Base-by-base conservation (phyloP, 1,140 invertebrate species). In the Holcopasites calliopsidis region DNA sequence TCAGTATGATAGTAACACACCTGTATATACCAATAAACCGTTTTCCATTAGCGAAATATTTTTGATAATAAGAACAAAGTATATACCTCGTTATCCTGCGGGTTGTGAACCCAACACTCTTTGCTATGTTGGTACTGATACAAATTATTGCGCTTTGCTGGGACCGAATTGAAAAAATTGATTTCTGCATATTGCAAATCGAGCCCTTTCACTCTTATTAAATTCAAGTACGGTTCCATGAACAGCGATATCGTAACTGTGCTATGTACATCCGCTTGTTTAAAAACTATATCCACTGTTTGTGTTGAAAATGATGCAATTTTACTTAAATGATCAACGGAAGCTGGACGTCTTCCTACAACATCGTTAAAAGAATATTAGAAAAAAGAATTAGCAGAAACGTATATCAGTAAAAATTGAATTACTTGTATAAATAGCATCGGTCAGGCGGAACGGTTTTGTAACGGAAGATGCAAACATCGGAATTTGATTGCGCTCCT, bases 401-500 rank as follows among this genome's bases (percentile, higher is more conserved):
- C 60, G 11, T 40, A 26, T 52, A 40, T 52, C 58, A n/a, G 18
- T 64, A 47, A 55, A 68, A 33, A 6, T 38, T 38, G 21, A 77
- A 62, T 87, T 86, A 88, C 87, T 76, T 58, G 79, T 64, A 57
- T 80, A 74, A 61, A 80, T 77, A 33, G 81, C 80, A 62, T 89
- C 88, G 0, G 84, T 89, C 3, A 89, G 81, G 16, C 86, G 80
- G 70, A 83, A 89, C 1, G 88, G 85, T 76, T 89, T 88, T 23
- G 87, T 89, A 31, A 88, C 66, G 1, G 84, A 88, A 1, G 77
- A 83, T n/a, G 88, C 76, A 77, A 85, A 88, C 86, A 88, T 88
- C 40, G 88, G 88, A 73, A 89, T 89, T 80, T 89, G 88, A 66
- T 88, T 87, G 38, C 87, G 73, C 57, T 87, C 87, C 65, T 70